Base-by-base conservation (phyloP, 2,113 vertebrate genomes). In the Carollia perspicillata region DNA sequence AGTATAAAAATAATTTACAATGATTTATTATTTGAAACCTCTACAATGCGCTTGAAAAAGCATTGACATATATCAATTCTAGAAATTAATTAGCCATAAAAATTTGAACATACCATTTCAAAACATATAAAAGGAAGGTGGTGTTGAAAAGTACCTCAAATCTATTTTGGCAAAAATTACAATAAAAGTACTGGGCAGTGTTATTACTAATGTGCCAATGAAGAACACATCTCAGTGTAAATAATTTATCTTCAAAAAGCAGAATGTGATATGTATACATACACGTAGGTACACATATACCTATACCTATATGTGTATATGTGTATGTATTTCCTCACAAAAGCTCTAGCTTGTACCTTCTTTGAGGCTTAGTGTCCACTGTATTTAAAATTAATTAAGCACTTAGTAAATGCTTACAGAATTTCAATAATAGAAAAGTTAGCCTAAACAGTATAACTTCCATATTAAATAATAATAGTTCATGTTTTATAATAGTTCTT, bases 1-100 rank as follows among this genome's bases (percentile, higher is more conserved):
- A 88, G 20, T 35, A 71, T 44, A 86, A 91, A 72, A 55, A 87
- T 44, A 69, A 88, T 77, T 79, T 44, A 58, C 53, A 78, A 75
- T 84, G 11, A 20, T 26, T 89, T 94, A 72, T 78, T 90, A 42
- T 83, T 94, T 69, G 40, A 93, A 96, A 96, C 74, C 79, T 53
- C 60, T 93, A 58, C 75, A 63, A 16, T 95, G 51, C 65, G 6
- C 33, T 93, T 86, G 7, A 93, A 90, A 94, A 89, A 83, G 9
- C 17, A 95, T 9, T 92, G 11, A 85, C 5, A 77, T 66, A 30
- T 77, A 80, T 40, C 87, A n/a, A 90, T 89, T 94, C 53, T 77
- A 75, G 35, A 95, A 71, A 87, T 66, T 44, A 69, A 71, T 84
- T 51, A 95, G 58, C 51, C 66, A 96, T 66, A 28, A 75, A 84